Evolutionary conservation across 1,140 invertebrate species (phyloP), one percentile per base, ranked within the genome.

Genomic region (Drosophila murphyi): DNA sequence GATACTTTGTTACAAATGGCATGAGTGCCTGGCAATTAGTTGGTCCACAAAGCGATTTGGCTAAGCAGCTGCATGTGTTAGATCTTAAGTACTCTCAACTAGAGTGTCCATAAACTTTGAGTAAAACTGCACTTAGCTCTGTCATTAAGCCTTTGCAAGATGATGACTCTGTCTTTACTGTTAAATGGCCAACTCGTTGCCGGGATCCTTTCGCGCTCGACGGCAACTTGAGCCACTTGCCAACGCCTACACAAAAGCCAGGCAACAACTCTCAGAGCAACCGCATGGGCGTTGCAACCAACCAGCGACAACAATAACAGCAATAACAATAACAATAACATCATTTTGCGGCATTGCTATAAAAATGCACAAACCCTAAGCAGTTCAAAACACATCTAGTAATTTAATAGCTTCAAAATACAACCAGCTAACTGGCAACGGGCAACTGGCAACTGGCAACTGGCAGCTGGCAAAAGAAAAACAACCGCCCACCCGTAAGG

Each of bases 311-410:
- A 41, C 39, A 10, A 34, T 41, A 64, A 62, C 41, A 55, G 29
- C 50, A 45, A 63, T 31, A 68, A 47, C 55, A 65, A 65, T 41
- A 69, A 69, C 54, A 34, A 64, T 28, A 50, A 59, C 35, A 68
- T 57, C 48, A 54, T 43, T 35, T 70, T 72, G 80, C 76, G 43
- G 45, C 45, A 55, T 35, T 29, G 67, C 63, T 70, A 74, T 74
- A 87, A 83, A 87, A 87, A 87, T 80, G 78, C 76, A 12, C 43
- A 74, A 74, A 63, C 56, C 59, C 57, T 62, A 69, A 74, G 47
- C 77, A 80, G 72, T 60, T 72, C 65, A 71, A 76, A 77, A 72
- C 63, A 55, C 65, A 72, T 35, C 57, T 67, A 35, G 35, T 65
- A 41, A 55, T 57, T 74, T 56, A 69, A 70, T 70, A 41, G 72